Percentiles rank a stretch among this genome's conserved stretches.
Evolutionary conservation across 2,797 vertebrate species (phyloP).

Genomic region (Leptodactylus fallax): DNA sequence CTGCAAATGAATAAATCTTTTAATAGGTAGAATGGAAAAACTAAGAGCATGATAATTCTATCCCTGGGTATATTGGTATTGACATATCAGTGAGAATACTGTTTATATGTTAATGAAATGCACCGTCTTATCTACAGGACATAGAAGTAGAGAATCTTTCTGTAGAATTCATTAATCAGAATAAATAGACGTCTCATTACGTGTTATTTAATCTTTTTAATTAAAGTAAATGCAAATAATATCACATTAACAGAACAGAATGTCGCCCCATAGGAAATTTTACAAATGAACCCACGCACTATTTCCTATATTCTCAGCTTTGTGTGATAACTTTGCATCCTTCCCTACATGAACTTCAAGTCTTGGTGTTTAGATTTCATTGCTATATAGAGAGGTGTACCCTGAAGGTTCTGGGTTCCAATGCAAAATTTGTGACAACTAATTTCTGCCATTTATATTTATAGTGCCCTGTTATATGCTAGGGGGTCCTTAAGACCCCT

Average conservation of each 20-base stretch:
- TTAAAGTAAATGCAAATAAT: slow-evolving; percentile 54
- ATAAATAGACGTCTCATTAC: too few species aligned
- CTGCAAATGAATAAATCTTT: too few species aligned
- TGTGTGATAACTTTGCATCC: not conserved
- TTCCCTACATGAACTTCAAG: not conserved
- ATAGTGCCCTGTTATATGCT: too few species aligned
- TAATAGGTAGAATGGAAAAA: not conserved
- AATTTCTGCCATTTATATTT: too few species aligned
- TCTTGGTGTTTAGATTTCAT: not conserved
- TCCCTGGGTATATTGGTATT: not conserved
- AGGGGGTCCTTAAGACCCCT: too few species aligned
- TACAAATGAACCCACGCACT: slow-evolving; percentile 11
- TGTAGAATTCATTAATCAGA: slow-evolving; percentile 14
- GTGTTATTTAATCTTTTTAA: slow-evolving; percentile 14
- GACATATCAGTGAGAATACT: not conserved
- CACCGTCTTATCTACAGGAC: slow-evolving; percentile 7
- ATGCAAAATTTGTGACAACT: too few species aligned
- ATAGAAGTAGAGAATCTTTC: slow-evolving; percentile 7
- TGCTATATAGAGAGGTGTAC: not conserved
- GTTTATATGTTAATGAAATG: not conserved
- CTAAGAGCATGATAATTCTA: not conserved
- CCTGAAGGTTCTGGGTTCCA: too few species aligned
- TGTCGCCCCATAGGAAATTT: slow-evolving; percentile 30
- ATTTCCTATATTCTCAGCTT: not conserved
- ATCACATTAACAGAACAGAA: not conserved